Percentiles rank a stretch among this genome's conserved stretches.
phyloP scores from a whole-genome alignment of 2,888 invertebrate species.

The Pteria penguin region DNA sequence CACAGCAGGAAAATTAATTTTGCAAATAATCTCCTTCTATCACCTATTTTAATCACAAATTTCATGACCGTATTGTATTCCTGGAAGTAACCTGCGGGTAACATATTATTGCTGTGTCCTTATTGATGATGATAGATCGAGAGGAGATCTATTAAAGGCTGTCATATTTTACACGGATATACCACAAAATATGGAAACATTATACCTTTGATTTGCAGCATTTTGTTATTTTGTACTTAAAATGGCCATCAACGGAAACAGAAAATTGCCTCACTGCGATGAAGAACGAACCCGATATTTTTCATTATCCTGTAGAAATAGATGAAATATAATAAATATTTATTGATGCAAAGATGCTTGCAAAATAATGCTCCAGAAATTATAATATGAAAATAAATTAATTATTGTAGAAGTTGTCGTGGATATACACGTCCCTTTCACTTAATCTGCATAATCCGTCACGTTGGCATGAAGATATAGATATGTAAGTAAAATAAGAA shows the following conservation, averaged over 20 bases:
- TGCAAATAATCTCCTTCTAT: constrained; percentile 34
- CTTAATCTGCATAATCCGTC: too few species aligned
- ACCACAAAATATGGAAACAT: constrained; percentile 8
- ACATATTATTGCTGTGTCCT: constrained; percentile 19
- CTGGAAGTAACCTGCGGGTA: constrained; percentile 31
- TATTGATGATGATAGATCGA: constrained; percentile 39
- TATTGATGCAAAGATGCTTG: too few species aligned
- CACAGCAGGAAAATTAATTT: constrained; percentile 35
- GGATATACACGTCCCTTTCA: too few species aligned
- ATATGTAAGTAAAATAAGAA: too few species aligned
- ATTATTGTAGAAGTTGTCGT: too few species aligned
- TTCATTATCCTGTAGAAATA: neutral
- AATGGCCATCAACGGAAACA: neutral
- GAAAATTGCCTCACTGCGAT: neutral
- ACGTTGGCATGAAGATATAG: too few species aligned
- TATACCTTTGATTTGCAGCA: constrained; percentile 11
- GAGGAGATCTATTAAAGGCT: constrained; percentile 16
- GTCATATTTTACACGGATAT: constrained; percentile 20
- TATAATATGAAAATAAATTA: too few species aligned
- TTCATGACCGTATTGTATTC: constrained; percentile 14
- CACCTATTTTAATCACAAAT: constrained; percentile 29
- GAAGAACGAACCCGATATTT: neutral
- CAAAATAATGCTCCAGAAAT: too few species aligned
- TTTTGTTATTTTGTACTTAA: neutral
- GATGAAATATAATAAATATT: neutral